Evolutionary conservation across 2,113 vertebrate species (phyloP).

Genomic region (Xerus inauris): DNA sequence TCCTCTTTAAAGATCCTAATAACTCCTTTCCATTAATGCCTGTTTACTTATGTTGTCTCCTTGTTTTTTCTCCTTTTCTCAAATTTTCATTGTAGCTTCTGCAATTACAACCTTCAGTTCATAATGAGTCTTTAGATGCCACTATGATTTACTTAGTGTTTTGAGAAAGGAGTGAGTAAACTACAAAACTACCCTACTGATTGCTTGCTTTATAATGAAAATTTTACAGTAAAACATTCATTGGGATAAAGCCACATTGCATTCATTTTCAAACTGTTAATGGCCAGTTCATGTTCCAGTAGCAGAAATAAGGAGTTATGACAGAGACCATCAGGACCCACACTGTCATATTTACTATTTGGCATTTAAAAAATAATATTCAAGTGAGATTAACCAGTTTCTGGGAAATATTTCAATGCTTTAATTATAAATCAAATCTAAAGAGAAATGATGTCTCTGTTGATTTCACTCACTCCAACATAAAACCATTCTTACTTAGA

Average conservation of each 20-base stretch:
- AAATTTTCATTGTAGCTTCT: not conserved
- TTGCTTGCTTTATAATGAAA: not conserved
- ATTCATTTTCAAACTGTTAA: not conserved
- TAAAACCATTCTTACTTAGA: not conserved
- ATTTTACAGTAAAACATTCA: not conserved
- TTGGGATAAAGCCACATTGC: not conserved
- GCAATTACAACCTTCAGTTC: not conserved
- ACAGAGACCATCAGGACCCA: too few species aligned
- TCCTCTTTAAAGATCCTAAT: not conserved
- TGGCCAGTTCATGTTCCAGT: not conserved
- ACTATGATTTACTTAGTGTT: not conserved
- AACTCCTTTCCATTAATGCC: not conserved
- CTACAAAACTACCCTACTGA: not conserved
- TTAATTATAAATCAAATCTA: conserved; percentile 16
- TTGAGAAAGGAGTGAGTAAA: not conserved
- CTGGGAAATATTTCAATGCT: not conserved
- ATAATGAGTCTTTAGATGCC: not conserved
- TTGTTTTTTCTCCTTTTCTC: not conserved
- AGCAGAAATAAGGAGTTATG: not conserved
- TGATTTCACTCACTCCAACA: not conserved
- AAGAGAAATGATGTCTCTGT: too few species aligned
- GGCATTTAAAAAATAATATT: too few species aligned
- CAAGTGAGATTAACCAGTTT: not conserved
- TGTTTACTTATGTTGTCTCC: not conserved
- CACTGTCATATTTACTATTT: too few species aligned